Conservation (phyloP, 2,113 vertebrate genomes). For the Equus quagga region DNA sequence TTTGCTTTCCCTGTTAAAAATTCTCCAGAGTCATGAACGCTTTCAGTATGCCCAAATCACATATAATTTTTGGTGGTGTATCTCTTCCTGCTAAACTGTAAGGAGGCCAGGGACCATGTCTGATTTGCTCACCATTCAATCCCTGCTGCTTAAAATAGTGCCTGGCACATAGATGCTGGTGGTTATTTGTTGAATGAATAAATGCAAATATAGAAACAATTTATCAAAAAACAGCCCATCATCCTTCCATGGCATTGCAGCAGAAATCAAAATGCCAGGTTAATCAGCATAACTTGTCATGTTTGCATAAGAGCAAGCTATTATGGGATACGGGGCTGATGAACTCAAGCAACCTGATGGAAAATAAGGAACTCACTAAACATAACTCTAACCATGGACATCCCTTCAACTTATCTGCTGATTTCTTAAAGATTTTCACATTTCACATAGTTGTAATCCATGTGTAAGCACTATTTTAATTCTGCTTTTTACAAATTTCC, state of each 20-base stretch:
- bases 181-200: slow-evolving; percentile 1
- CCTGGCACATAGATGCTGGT: background rate
- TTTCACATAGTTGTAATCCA: slow-evolving; percentile 20
- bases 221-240: background rate
- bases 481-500: slow-evolving; percentile 56
- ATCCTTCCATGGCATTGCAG: background rate
- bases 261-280: background rate
- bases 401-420: slow-evolving; percentile 43
- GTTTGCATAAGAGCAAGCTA: slow-evolving; percentile 14
- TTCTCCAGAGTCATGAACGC: background rate
- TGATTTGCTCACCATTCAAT: slow-evolving; percentile 16
- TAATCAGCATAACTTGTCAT: background rate
- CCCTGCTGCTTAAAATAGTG: background rate
- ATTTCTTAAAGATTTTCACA: slow-evolving; percentile 48
- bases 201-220: slow-evolving; percentile 45
- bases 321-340: background rate
- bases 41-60: background rate
- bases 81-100: background rate
- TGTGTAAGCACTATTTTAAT: slow-evolving; percentile 64
- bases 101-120: background rate
- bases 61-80: background rate
- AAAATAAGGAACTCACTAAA: slow-evolving; percentile 69
- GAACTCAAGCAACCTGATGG: slow-evolving; percentile 62
- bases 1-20: background rate
- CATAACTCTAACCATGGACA: background rate